phyloP scores from a whole-genome alignment of 1,140 invertebrate species.

The Heterodera carotae region DNA sequence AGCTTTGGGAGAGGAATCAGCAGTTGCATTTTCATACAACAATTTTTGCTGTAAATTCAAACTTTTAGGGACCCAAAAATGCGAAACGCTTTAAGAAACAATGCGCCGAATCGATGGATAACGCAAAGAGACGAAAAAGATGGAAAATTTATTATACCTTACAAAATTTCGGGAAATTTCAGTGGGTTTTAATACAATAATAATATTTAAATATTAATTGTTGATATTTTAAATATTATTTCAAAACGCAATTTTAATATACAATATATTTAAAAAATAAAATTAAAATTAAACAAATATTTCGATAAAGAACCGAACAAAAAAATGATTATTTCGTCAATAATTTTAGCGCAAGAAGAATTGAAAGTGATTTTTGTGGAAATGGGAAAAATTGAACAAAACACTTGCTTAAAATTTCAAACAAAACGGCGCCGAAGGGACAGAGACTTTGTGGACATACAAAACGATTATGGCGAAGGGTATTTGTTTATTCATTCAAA shows the following conservation, averaged over 20 bases:
- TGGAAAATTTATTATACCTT: slow-evolving; percentile 33
- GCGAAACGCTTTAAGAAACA: slow-evolving; percentile 30
- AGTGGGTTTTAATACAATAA: not conserved
- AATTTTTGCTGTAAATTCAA: not conserved
- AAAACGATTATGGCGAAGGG: slow-evolving; percentile 38
- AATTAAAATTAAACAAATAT: not conserved
- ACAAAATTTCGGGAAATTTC: slow-evolving; percentile 36
- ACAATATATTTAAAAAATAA: not conserved
- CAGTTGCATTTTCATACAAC: not conserved
- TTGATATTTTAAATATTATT: no score
- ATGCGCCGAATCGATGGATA: slow-evolving; percentile 25
- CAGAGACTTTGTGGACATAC: slow-evolving; percentile 35
- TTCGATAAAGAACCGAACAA: not conserved
- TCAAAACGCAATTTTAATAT: no score
- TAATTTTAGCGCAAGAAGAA: not conserved
- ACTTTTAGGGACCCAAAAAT: slow-evolving; percentile 13
- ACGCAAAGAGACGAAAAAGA: slow-evolving; percentile 20
- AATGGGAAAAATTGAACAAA: not conserved
- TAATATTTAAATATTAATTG: not conserved
- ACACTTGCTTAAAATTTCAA: slow-evolving; percentile 33
- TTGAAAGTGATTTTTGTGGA: not conserved
- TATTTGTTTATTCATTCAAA: not conserved
- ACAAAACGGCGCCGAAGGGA: slow-evolving; percentile 24
- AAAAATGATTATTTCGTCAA: not conserved
- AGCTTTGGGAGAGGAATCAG: slow-evolving; percentile 8